These are phyloP conservation scores for Arrhopalites spinosus DNA, from an alignment of 2,888 invertebrate species.

Conservation along the genomic window DNA sequence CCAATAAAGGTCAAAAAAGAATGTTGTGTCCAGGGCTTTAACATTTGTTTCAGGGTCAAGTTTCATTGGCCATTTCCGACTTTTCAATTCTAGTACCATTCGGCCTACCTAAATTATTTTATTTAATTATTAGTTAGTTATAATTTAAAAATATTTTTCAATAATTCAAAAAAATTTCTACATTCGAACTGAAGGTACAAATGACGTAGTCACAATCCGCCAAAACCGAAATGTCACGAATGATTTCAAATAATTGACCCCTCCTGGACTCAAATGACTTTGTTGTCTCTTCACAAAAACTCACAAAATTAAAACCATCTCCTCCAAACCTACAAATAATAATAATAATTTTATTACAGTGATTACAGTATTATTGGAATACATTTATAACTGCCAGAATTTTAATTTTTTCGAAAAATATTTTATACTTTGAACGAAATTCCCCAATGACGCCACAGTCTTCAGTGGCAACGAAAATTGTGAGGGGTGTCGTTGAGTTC, in stretches of 20 bases:
- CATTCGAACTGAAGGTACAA: neutral
- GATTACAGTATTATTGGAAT: no score
- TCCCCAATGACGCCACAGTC: neutral
- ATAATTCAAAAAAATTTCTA: no score
- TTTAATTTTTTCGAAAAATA: neutral
- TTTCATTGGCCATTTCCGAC: no score
- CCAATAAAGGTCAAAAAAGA: no score
- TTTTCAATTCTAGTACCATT: no score
- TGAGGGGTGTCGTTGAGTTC: neutral
- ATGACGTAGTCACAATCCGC: slow-evolving; percentile 1
- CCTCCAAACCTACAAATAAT: neutral
- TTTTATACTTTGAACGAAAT: neutral
- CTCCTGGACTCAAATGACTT: neutral
- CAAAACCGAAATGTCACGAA: neutral
- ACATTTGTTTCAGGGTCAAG: no score
- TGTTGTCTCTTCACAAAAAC: neutral
- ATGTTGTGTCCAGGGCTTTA: no score
- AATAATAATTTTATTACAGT: no score
- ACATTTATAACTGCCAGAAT: neutral
- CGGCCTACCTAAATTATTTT: no score
- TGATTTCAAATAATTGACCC: neutral
- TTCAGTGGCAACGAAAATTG: neutral
- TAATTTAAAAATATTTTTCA: no score
- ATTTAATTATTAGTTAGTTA: no score
- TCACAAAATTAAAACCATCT: neutral